These are phyloP conservation scores for Augochlorella aurata DNA, from an alignment of 2,888 invertebrate genomes.

Conservation along the genomic window DNA sequence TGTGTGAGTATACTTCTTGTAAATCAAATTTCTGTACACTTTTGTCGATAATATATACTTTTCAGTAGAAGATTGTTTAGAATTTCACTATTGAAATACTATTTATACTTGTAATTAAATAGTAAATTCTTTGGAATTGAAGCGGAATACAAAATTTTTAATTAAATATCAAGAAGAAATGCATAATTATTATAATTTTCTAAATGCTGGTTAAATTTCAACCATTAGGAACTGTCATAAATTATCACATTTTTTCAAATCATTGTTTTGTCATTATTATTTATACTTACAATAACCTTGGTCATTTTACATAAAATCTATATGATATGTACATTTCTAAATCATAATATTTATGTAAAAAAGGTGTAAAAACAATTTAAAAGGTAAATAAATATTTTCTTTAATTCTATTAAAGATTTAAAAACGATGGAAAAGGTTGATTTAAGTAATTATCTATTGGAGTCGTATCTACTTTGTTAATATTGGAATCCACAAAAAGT, in stretches of 20 bases:
- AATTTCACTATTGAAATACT: not conserved
- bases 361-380: not conserved
- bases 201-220: slow-evolving; percentile 27
- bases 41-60: not conserved
- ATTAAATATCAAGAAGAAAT: slow-evolving; percentile 32
- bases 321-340: not conserved
- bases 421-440: slow-evolving; percentile 68
- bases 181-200: slow-evolving; percentile 15
- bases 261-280: not conserved
- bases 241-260: slow-evolving; percentile 31
- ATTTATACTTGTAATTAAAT: slow-evolving; percentile 2
- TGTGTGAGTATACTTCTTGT: slow-evolving; percentile 32
- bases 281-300: slow-evolving; percentile 12
- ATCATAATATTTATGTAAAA: not conserved
- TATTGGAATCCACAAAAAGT: slow-evolving; percentile 64
- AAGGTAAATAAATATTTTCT: not conserved
- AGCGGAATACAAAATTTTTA: slow-evolving; percentile 27
- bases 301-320: not conserved
- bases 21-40: slow-evolving; percentile 18
- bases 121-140: too few relatives aligned
- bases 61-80: not conserved
- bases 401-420: slow-evolving; percentile 65
- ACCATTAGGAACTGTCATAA: slow-evolving; percentile 28
- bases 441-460: slow-evolving; percentile 70
- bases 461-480: slow-evolving; percentile 65